A percentile compares a stretch with the other conserved stretches of the same genome.
phyloP scores from a whole-genome alignment of 2,797 vertebrate species.

The Aplochiton taeniatus region DNA sequence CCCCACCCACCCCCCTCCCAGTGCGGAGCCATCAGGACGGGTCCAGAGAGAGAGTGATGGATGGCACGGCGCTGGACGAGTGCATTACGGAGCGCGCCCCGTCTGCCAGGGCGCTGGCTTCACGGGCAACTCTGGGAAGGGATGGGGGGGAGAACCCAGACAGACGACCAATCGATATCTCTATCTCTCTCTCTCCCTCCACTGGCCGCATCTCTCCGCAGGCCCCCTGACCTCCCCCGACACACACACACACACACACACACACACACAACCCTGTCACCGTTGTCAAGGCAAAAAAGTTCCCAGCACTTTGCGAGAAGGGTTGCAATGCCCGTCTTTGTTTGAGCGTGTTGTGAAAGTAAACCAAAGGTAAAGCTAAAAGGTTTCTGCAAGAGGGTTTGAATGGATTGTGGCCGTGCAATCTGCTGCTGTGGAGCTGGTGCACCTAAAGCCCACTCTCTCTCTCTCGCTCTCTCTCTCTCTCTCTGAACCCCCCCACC shows the following conservation, averaged over 20 bases:
- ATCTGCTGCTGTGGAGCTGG: no score
- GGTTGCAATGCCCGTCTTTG: no score
- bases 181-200: background rate
- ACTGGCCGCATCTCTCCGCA: background rate
- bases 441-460: background rate
- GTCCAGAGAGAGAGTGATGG: constrained; percentile 63
- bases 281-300: no score
- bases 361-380: no score
- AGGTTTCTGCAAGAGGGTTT: no score
- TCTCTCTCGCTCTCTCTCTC: constrained; percentile 5
- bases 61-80: constrained; percentile 59
- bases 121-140: constrained; percentile 56
- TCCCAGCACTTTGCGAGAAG: no score
- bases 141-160: constrained; percentile 47
- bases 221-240: no score
- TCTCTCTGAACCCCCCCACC: background rate
- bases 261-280: no score
- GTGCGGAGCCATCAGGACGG: constrained; percentile 61
- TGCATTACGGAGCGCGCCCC: constrained; percentile 56
- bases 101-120: constrained; percentile 60
- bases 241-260: no score
- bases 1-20: no score
- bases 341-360: no score
- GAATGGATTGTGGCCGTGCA: no score
- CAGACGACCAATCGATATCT: constrained; percentile 57